Evolutionary conservation across 2,797 vertebrate species (phyloP), one percentile per base, ranked within the genome.

Genomic region (Staurois parvus): DNA sequence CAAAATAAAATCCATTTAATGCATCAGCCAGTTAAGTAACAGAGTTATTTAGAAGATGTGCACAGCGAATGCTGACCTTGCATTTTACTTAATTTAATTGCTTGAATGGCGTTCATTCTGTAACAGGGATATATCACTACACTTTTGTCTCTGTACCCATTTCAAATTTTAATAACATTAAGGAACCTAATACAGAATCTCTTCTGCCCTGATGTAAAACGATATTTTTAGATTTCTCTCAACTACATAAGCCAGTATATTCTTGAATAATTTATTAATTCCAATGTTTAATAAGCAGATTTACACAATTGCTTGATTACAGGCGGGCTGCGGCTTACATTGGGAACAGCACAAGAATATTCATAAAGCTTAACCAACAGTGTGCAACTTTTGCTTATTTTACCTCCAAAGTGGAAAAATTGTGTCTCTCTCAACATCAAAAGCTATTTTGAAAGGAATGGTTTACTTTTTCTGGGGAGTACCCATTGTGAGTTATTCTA

Each of bases 231-330:
- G 56, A 83, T 75, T 59, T n/a, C 67, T 15, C 28, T 72, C 66
- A 76, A 72, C 56, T 40, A 76, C 74, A 28, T 74, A 28, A 45
- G 83, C 83, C 37, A 72, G 40, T 72, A 62, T n/a, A 24, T 32
- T 62, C 45, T 19, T 81, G 78, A 62, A 85, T 85, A 76, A 85
- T 85, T 85, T 85, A 85, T 81, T 68, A 81, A 85, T 85, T 81
- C 34, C 26, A 81, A 40, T 81, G 77, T 75, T 80, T 73, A 75
- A 80, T 85, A 85, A 59, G 72, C 59, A 81, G 62, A 80, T 81
- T 81, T 76, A 56, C 72, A 85, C 62, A 75, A 67, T 29, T 9
- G 59, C 70, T 75, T 69, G 77, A 67, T 76, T 75, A 73, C 66
- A 85, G 66, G 45, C 24, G 62, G 37, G 12, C 34, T 40, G 69